These are phyloP conservation scores for Stichopus chloronotus DNA, from an alignment of 35 echinoderm and acorn worm genomes.

Conservation along the genomic window DNA sequence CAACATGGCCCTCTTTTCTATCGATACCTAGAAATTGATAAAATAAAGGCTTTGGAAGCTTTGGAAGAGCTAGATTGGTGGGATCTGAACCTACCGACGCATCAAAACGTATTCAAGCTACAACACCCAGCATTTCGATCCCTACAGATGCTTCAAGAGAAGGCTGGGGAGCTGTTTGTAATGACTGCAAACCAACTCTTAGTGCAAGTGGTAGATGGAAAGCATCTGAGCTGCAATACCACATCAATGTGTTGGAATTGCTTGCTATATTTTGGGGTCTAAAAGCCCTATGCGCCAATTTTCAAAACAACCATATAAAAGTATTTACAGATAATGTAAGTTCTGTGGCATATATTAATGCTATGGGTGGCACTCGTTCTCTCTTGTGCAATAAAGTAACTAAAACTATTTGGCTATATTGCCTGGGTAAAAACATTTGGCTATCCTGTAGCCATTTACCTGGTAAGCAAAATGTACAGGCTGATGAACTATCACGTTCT, in stretches of 20 bases:
- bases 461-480: neutral
- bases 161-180: conserved; percentile 42
- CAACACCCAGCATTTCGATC: no score
- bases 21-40: conserved; percentile 4
- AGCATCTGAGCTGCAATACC: neutral
- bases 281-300: neutral
- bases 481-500: neutral
- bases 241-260: conserved; percentile 38
- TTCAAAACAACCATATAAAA: conserved; percentile 5
- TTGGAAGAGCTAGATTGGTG: conserved; percentile 57
- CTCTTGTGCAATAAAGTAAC: conserved; percentile 40
- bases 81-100: conserved; percentile 22
- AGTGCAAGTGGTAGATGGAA: neutral
- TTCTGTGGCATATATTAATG: conserved; percentile 33
- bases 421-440: conserved; percentile 10
- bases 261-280: neutral
- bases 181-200: neutral
- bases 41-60: neutral
- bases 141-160: conserved; percentile 38
- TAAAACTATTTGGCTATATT: conserved; percentile 16
- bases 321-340: conserved; percentile 32
- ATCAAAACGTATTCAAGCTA: neutral
- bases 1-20: conserved; percentile 31
- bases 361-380: conserved; percentile 28
- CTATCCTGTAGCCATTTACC: neutral